Conservation (phyloP, 64 coral and sea anemone species). For the Stichodactyla mertensii region DNA sequence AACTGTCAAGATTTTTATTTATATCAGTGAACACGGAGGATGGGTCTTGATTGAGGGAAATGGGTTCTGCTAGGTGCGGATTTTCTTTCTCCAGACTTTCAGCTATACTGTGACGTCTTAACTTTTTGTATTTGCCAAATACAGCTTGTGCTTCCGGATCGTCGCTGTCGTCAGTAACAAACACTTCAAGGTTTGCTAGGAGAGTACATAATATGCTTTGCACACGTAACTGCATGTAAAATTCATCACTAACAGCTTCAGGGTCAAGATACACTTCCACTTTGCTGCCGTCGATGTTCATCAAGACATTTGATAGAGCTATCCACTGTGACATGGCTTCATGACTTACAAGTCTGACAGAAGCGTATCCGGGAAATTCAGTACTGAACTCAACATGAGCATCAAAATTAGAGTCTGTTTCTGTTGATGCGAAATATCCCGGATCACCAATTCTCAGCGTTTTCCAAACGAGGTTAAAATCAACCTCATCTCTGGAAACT, state of each 20-base stretch:
- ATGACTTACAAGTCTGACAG: slow-evolving; percentile 12
- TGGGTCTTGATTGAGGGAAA: background rate
- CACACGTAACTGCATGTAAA: slow-evolving; percentile 31
- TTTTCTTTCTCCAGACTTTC: background rate
- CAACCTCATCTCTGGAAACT: slow-evolving; percentile 31
- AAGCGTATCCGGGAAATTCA: slow-evolving; percentile 38
- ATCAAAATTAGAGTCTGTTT: background rate
- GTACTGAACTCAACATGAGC: slow-evolving; percentile 29
- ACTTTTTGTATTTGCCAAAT: background rate
- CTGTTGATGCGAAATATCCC: background rate
- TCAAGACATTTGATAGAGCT: slow-evolving; percentile 33
- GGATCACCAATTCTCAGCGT: slow-evolving; percentile 7
- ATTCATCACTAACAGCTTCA: slow-evolving; percentile 33
- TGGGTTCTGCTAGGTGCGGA: background rate
- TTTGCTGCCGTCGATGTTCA: slow-evolving; percentile 32
- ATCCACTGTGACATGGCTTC: slow-evolving; percentile 25
- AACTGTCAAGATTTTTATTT: background rate
- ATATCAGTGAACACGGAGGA: background rate
- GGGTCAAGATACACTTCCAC: slow-evolving; percentile 33
- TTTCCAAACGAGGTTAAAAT: slow-evolving; percentile 47
- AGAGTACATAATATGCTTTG: slow-evolving; percentile 30
- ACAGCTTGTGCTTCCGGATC: background rate
- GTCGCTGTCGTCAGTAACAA: background rate
- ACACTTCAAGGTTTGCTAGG: background rate
- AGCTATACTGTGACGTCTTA: background rate